Base-by-base conservation (phyloP, 1,140 invertebrate genomes). In the Parapsyche elsis region DNA sequence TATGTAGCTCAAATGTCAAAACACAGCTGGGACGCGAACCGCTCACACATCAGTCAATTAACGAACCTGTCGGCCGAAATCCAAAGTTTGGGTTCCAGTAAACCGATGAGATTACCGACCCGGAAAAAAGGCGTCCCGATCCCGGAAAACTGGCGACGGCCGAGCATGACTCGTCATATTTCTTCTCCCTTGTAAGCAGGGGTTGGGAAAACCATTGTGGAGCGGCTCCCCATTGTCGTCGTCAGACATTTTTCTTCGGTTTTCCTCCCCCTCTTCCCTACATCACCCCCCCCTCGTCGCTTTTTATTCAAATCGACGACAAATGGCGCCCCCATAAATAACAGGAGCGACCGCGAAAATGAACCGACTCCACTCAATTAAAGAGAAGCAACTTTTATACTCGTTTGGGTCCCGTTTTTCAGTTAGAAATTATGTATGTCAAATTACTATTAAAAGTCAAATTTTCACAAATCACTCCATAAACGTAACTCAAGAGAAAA, bases 81-180 rank as follows among this genome's bases (percentile, higher is more conserved):
- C 16, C 12, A 53, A 38, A 38, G 16, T 10, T 53, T 53, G 10
- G 10, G 10, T 53, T 53, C 49, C 49, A 10, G 64, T 0, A 14
- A 67, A 19, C 21, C 64, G 12, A 80, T 79, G 77, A 59, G 74
- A 67, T 80, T 76, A 78, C 49, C 81, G 74, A 67, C 44, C 78
- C 78, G 81, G 78, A 80, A 82, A 82, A 79, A 81, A 78, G 76
- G 57, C 76, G 12, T 44, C 10, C 57, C 16, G 38, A 44, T 26
- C 64, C 64, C 64, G 64, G 64, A 30, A 67, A 67, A 67, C 24
- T 26, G 12, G 23, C 21, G 64, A 44, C 45, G 16, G 38, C 21
- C 24, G 23, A 61, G 71, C 45, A 74, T 79, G 78, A 79, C 67
- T 79, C 24, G 71, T 59, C 67, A 79, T 79, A 79, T 73, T 79